phyloP scores from a whole-genome alignment of 1,140 invertebrate genomes.

The Oppia nitens region DNA sequence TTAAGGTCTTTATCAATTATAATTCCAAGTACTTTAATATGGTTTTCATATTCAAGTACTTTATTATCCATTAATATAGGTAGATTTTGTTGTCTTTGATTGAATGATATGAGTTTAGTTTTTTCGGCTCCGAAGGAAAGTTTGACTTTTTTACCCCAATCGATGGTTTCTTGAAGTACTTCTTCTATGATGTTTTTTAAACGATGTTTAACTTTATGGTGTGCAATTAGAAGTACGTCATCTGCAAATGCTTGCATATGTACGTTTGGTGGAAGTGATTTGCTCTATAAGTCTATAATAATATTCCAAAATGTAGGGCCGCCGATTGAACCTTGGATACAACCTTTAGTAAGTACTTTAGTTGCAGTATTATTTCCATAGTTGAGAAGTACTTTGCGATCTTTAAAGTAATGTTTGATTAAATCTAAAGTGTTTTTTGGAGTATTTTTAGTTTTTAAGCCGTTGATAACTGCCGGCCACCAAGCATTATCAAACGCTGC shows the following conservation, averaged over 20 bases:
- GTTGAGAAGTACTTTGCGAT: neutral
- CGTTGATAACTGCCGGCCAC: constrained; percentile 1
- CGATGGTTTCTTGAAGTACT: constrained; percentile 2
- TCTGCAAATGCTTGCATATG: constrained; percentile 15
- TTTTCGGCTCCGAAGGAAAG: constrained; percentile 12
- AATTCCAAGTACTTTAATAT: neutral
- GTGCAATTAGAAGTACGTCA: constrained; percentile 1
- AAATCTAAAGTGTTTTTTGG: neutral
- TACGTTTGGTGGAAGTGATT: constrained; percentile 8
- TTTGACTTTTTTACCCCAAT: constrained; percentile 14
- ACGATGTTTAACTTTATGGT: neutral
- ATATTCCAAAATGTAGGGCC: constrained; percentile 15
- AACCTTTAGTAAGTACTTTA: constrained; percentile 10
- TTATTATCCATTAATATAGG: neutral
- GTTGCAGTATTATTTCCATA: neutral
- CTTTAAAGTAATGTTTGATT: neutral
- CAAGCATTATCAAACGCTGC: constrained; percentile 7
- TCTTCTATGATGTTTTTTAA: neutral
- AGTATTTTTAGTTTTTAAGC: neutral
- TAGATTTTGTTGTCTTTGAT: neutral
- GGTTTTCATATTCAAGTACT: neutral
- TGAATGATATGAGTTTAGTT: constrained; percentile 3
- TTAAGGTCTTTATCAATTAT: neutral
- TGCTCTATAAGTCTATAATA: constrained; percentile 4
- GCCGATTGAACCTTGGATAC: constrained; percentile 10